Evolutionary conservation across 2,113 vertebrate species (phyloP).

Genomic region (Amphiprion ocellaris): DNA sequence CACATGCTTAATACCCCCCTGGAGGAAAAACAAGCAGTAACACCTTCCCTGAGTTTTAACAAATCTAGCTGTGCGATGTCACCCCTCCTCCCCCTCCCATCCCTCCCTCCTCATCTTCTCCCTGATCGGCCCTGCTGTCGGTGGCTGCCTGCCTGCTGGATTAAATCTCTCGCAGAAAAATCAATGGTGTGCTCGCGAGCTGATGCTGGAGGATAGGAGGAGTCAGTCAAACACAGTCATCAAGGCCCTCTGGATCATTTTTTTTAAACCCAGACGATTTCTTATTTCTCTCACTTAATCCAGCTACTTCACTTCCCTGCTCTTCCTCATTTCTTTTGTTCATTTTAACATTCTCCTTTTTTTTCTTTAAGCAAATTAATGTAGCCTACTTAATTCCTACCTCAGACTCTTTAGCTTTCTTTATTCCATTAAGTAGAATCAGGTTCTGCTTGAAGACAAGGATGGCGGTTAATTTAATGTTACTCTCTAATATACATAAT

Average conservation of each 20-base stretch:
- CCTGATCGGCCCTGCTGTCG: conserved; percentile 32
- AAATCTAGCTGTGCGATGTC: conserved; percentile 52
- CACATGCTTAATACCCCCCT: conserved; percentile 65
- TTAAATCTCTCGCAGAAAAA: conserved; percentile 73
- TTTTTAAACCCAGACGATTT: conserved; percentile 15
- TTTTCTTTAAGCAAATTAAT: conserved; percentile 9
- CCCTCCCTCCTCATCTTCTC: conserved; percentile 13
- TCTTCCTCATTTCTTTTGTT: conserved; percentile 7
- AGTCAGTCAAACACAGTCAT: conserved; percentile 64
- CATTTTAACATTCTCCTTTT: not conserved
- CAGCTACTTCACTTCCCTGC: not conserved
- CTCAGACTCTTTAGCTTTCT: not conserved
- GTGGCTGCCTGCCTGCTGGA: conserved; percentile 54
- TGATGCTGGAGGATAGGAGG: conserved; percentile 60
- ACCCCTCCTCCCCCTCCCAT: not conserved
- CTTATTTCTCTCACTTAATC: conserved; percentile 35
- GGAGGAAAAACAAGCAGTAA: conserved; percentile 65
- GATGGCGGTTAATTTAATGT: no score
- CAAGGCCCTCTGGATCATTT: conserved; percentile 29
- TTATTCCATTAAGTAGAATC: not conserved
- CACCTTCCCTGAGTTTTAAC: conserved; percentile 54
- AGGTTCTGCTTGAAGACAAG: not conserved
- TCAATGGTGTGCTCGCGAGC: conserved; percentile 61
- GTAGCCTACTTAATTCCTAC: not conserved
- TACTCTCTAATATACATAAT: no score